These are phyloP conservation scores for Drosophila sucinea DNA, from an alignment of 1,140 invertebrate species.

Conservation along the genomic window DNA sequence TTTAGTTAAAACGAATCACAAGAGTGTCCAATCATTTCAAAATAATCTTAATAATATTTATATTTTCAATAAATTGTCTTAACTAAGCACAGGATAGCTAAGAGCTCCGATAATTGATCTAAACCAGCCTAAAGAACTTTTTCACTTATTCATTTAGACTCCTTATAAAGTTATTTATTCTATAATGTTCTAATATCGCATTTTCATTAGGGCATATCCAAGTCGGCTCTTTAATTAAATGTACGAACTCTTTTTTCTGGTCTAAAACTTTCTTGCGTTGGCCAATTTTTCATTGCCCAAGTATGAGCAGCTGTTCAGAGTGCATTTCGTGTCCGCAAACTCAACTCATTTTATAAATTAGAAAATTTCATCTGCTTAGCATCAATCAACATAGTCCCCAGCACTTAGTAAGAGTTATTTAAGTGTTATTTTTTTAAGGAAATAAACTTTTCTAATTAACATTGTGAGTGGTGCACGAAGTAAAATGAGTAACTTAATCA, in stretches of 20 bases:
- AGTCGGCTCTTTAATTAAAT: not conserved
- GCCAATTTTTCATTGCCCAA: conserved; percentile 5
- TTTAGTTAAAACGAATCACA: no score
- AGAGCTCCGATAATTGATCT: no score
- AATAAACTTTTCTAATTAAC: conserved; percentile 17
- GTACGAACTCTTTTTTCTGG: not conserved
- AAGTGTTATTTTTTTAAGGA: not conserved
- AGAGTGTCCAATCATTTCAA: no score
- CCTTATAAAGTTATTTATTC: no score
- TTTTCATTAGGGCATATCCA: not conserved
- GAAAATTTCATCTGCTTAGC: conserved; percentile 17
- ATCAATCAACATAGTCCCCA: conserved; percentile 16
- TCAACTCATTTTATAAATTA: conserved; percentile 19
- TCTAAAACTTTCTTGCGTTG: not conserved
- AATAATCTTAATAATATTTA: no score
- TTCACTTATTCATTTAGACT: no score
- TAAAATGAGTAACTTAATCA: not conserved
- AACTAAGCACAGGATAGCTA: no score
- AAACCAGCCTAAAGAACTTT: no score
- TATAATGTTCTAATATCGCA: no score
- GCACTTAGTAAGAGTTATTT: not conserved
- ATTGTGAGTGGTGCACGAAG: not conserved
- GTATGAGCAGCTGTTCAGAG: conserved; percentile 16
- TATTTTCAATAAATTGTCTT: no score
- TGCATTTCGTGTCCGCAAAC: conserved; percentile 11